Evolutionary conservation across 2,797 vertebrate genomes (phyloP).

Genomic region (Poecilia velifera): DNA sequence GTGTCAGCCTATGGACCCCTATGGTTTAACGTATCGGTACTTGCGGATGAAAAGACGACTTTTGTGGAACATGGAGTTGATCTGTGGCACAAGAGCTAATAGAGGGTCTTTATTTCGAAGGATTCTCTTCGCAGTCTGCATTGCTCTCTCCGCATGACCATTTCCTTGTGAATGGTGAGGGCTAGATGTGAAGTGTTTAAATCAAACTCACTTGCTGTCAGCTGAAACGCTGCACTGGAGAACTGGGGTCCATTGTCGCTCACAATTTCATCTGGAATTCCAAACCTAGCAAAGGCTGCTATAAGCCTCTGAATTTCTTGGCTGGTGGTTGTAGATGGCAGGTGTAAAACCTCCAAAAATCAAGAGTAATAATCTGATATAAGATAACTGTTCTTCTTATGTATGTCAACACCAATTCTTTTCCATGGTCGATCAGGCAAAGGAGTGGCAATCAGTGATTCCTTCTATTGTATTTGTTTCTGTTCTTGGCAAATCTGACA

Average conservation of each 20-base stretch:
- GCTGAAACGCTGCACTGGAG: not conserved
- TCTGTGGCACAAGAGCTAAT: not conserved
- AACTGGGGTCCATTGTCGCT: not conserved
- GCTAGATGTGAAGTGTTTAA: not conserved
- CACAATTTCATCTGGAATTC: not conserved
- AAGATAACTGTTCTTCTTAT: not conserved
- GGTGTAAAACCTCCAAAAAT: not conserved
- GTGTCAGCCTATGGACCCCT: too few relatives aligned
- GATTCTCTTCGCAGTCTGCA: too few relatives aligned
- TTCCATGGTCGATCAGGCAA: not conserved
- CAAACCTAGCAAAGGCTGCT: not conserved
- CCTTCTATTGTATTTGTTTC: not conserved
- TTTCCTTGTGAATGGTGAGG: not conserved
- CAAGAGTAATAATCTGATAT: not conserved
- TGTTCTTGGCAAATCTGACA: not conserved
- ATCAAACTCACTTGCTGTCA: not conserved
- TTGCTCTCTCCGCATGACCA: not conserved
- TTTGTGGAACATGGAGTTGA: not conserved
- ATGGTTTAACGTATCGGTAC: too few relatives aligned
- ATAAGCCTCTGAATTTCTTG: not conserved
- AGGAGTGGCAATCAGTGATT: not conserved
- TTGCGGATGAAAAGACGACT: too few relatives aligned
- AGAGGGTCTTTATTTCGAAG: too few relatives aligned
- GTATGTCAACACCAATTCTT: not conserved
- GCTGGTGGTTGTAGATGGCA: not conserved